phyloP scores from a whole-genome alignment of 2,888 invertebrate genomes.

The Bombylius major region DNA sequence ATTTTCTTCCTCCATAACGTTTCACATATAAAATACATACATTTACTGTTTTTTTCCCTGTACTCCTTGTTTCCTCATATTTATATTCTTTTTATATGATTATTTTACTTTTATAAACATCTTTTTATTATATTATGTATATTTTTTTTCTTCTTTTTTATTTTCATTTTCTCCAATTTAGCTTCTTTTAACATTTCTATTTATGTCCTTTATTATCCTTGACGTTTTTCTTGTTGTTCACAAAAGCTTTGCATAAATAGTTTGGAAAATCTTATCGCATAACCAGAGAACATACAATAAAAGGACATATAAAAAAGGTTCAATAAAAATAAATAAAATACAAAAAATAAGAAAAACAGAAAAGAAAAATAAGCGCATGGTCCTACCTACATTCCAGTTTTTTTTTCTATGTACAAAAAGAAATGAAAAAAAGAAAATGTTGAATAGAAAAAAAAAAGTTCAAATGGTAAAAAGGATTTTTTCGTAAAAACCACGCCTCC shows the following conservation, averaged over 20 bases:
- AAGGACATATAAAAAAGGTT: neutral
- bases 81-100: too few relatives aligned
- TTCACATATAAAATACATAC: too few relatives aligned
- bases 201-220: slow-evolving; percentile 8
- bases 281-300: neutral
- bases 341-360: neutral
- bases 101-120: neutral
- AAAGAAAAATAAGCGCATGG: neutral
- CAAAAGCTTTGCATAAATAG: slow-evolving; percentile 13
- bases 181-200: slow-evolving; percentile 9
- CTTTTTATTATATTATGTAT: too few relatives aligned
- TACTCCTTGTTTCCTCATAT: too few relatives aligned
- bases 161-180: neutral
- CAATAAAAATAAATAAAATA: slow-evolving; percentile 5
- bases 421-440: neutral
- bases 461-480: slow-evolving; percentile 4
- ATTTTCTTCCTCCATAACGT: neutral
- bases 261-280: slow-evolving; percentile 4
- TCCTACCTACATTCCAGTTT: too few relatives aligned
- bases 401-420: neutral
- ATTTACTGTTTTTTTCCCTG: neutral
- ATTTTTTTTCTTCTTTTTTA: neutral
- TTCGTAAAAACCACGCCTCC: slow-evolving; percentile 12
- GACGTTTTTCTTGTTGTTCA: slow-evolving; percentile 9
- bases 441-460: neutral